phyloP scores from a whole-genome alignment of 1,140 invertebrate genomes.

The Apolygus lucorum region DNA sequence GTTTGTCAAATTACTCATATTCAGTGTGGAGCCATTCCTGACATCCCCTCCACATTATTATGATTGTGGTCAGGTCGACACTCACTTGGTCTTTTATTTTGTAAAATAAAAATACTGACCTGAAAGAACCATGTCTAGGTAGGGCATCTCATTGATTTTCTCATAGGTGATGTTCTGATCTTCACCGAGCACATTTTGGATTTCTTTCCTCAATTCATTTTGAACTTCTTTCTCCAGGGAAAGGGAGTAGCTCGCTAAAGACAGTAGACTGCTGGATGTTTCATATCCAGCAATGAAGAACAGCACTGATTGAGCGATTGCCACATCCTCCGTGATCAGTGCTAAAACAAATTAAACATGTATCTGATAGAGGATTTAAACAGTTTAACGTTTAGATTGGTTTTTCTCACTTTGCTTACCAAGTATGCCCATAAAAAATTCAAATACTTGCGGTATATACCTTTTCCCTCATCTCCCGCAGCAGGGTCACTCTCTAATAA shows the following conservation, averaged over 20 bases:
- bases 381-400: no score
- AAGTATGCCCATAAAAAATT: background rate
- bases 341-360: no score
- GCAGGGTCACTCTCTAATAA: no score
- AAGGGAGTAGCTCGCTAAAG: constrained; percentile 42
- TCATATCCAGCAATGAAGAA: constrained; percentile 55
- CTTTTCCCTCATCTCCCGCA: no score
- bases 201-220: constrained; percentile 46
- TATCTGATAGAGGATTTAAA: no score
- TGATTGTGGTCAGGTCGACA: no score
- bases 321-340: constrained; percentile 29
- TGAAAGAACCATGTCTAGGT: constrained; percentile 51
- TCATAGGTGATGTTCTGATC: constrained; percentile 47
- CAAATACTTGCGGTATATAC: background rate
- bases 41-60: no score
- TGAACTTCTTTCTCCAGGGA: constrained; percentile 46
- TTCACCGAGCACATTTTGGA: constrained; percentile 38
- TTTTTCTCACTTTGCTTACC: background rate
- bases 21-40: no score
- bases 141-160: constrained; percentile 48
- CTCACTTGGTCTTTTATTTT: no score
- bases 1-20: no score
- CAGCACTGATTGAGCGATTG: constrained; percentile 49
- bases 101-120: no score
- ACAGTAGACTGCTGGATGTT: constrained; percentile 47